A percentile compares a stretch with the other conserved stretches of the same genome.
These are phyloP conservation scores for Drosophila teissieri DNA, from an alignment of 1,140 invertebrate genomes.

Conservation along the genomic window DNA sequence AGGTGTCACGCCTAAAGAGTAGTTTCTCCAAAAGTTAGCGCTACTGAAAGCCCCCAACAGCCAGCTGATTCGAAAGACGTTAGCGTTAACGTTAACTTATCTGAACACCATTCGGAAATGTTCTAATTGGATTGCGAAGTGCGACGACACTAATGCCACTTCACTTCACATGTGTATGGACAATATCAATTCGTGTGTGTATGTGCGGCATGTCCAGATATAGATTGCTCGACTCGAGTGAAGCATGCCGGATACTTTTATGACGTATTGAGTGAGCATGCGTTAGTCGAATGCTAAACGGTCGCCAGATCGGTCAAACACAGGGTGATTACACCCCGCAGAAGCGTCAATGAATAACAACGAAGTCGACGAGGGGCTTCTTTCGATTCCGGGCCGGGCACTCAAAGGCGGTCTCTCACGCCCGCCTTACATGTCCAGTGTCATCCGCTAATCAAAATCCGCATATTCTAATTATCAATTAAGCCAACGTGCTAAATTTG, in stretches of 20 bases:
- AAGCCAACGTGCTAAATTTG: slow-evolving; percentile 29
- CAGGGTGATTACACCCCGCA: slow-evolving; percentile 22
- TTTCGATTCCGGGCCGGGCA: not conserved
- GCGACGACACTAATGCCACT: slow-evolving; percentile 50
- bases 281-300: slow-evolving; percentile 42
- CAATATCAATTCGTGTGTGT: no score
- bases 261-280: slow-evolving; percentile 38
- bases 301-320: slow-evolving; percentile 8
- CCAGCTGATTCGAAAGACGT: slow-evolving; percentile 18
- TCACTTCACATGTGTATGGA: not conserved
- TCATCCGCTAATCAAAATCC: slow-evolving; percentile 15
- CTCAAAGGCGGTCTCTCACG: slow-evolving; percentile 9
- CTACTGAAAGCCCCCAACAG: not conserved
- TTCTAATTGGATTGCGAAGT: slow-evolving; percentile 49
- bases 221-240: slow-evolving; percentile 40
- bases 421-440: slow-evolving; percentile 17
- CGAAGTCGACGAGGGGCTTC: no score
- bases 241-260: slow-evolving; percentile 41
- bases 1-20: not conserved
- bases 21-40: slow-evolving; percentile 9
- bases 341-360: not conserved
- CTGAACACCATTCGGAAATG: slow-evolving; percentile 47
- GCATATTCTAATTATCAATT: slow-evolving; percentile 43
- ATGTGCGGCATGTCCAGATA: slow-evolving; percentile 27
- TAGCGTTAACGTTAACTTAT: slow-evolving; percentile 35